Evolutionary conservation across 1,140 invertebrate species (phyloP).

Genomic region (Teleogryllus occipitalis): DNA sequence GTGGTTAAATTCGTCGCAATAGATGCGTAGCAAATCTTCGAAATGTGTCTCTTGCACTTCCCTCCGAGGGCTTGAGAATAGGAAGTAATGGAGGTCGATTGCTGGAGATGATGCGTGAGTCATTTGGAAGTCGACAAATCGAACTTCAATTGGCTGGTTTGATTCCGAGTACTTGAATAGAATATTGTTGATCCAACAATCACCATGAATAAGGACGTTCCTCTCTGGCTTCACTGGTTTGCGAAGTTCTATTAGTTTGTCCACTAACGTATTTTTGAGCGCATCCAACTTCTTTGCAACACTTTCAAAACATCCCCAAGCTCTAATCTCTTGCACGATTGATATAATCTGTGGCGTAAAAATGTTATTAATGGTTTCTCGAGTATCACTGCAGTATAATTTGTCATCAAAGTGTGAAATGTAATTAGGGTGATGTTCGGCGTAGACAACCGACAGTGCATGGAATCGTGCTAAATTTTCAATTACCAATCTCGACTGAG

Average conservation of each 20-base stretch:
- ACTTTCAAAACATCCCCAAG: background rate
- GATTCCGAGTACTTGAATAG: slow-evolving; percentile 23
- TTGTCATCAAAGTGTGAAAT: background rate
- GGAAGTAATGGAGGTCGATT: slow-evolving; percentile 48
- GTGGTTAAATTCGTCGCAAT: slow-evolving; percentile 29
- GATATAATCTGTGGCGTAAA: background rate
- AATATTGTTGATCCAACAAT: slow-evolving; percentile 28
- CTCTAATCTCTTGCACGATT: background rate
- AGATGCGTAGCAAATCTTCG: slow-evolving; percentile 36
- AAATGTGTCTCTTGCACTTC: slow-evolving; percentile 33
- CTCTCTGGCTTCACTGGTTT: background rate
- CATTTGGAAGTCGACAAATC: slow-evolving; percentile 40
- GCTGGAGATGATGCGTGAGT: slow-evolving; percentile 40
- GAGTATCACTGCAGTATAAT: background rate
- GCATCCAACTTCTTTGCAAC: background rate
- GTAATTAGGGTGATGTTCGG: background rate
- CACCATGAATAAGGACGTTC: slow-evolving; percentile 22
- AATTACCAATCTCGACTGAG: background rate
- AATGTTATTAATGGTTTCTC: background rate
- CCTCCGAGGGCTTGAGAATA: slow-evolving; percentile 42
- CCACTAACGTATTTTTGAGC: background rate
- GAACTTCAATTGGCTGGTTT: slow-evolving; percentile 3
- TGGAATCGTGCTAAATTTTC: background rate
- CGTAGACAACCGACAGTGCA: background rate
- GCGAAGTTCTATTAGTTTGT: background rate